Evolutionary conservation across 2,888 invertebrate genomes (phyloP).

Genomic region (Thera britannica): DNA sequence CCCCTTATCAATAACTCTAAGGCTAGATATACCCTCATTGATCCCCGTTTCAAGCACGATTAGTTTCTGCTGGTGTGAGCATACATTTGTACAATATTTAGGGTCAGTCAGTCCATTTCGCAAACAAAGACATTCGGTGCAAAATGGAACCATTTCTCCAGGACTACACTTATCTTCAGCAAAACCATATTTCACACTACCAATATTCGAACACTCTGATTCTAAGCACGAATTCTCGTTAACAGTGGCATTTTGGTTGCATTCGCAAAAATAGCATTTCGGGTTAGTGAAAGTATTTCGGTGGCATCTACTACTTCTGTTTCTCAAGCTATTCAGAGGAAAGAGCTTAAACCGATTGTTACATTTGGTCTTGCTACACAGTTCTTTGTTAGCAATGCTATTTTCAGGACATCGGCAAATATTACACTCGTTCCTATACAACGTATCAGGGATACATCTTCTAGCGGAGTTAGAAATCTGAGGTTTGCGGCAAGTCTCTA

Average conservation of each 20-base stretch:
- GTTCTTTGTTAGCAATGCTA: conserved; percentile 52
- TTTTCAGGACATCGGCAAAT: conserved; percentile 66
- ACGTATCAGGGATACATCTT: conserved; percentile 63
- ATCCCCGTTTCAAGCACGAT: conserved; percentile 61
- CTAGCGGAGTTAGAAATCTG: conserved; percentile 33
- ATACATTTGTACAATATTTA: conserved; percentile 65
- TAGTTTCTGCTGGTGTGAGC: conserved; percentile 63
- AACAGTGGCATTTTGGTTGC: conserved; percentile 55
- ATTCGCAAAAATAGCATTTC: conserved; percentile 70
- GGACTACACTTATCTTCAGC: conserved; percentile 55
- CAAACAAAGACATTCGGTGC: conserved; percentile 71
- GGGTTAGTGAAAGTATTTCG: conserved; percentile 63
- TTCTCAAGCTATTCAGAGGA: conserved; percentile 47
- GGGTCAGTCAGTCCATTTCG: conserved; percentile 52
- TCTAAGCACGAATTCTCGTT: conserved; percentile 65
- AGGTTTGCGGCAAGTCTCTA: conserved; percentile 60
- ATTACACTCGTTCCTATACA: conserved; percentile 66
- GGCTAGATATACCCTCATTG: conserved; percentile 48
- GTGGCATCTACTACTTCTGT: conserved; percentile 48
- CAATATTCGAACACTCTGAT: conserved; percentile 59
- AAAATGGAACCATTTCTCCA: conserved; percentile 68
- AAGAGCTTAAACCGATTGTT: conserved; percentile 36
- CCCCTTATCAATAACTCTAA: conserved; percentile 51
- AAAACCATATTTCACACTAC: conserved; percentile 48
- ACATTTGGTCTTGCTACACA: conserved; percentile 60